phyloP scores from a whole-genome alignment of 2,888 invertebrate genomes.

The Tenthredo mesomela region DNA sequence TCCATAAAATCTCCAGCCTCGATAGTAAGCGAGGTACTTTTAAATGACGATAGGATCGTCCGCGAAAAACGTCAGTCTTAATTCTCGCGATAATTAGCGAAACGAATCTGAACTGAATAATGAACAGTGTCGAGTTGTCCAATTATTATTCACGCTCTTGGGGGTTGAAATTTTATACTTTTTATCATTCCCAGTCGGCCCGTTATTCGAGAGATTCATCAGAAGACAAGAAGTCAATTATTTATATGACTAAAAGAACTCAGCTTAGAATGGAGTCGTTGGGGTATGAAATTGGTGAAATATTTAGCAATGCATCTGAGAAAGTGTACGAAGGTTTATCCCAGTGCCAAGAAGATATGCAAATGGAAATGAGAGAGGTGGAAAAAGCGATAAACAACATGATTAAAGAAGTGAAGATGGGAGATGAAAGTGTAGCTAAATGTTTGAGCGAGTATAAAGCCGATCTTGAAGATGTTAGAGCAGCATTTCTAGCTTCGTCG shows the following conservation, averaged over 20 bases:
- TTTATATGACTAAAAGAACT: conserved; percentile 47
- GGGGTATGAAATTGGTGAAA: conserved; percentile 54
- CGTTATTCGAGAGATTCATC: background rate
- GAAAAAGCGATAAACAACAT: conserved; percentile 52
- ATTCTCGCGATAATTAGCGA: background rate
- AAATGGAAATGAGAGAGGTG: conserved; percentile 50
- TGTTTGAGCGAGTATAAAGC: conserved; percentile 49
- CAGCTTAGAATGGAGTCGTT: conserved; percentile 57
- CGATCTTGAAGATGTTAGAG: conserved; percentile 26
- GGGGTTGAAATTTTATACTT: background rate
- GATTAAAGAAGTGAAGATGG: conserved; percentile 11
- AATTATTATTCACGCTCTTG: background rate
- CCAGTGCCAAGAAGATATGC: conserved; percentile 55
- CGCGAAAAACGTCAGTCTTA: background rate
- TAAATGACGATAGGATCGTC: background rate
- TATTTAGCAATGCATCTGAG: conserved; percentile 55
- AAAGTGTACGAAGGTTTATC: conserved; percentile 56
- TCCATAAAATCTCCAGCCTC: background rate
- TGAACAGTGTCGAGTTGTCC: background rate
- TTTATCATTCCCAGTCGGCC: conserved; percentile 4
- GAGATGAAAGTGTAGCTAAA: background rate
- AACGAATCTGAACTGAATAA: conserved; percentile 2
- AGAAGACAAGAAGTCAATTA: conserved; percentile 36
- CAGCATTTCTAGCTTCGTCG: conserved; percentile 41
- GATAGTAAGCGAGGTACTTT: background rate